Base-by-base conservation (phyloP, 2,113 vertebrate species). In the Nothobranchius kuhntae region DNA sequence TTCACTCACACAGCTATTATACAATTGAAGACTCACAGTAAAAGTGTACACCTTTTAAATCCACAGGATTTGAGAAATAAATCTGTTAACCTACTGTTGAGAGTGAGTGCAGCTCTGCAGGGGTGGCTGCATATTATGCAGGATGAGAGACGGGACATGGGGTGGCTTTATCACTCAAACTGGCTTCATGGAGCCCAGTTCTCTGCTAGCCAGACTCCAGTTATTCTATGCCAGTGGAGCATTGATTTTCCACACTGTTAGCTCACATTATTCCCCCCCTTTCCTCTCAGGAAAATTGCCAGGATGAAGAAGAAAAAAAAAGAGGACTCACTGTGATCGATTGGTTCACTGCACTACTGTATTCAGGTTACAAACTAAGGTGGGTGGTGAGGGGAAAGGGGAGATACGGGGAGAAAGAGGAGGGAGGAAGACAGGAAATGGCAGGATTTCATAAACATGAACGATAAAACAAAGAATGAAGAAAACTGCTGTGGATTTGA, bases 221-320 rank as follows among this genome's bases (percentile, higher is more conserved):
- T 89, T 90, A 88, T 89, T 89, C 87, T 88, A 82, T 85, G 90
- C 89, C 81, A 89, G 86, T 84, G 85, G 80, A 89, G 86, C 89
- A 91, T 90, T 91, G 89, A 90, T 91, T 90, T 89, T 90, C 89
- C 86, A 89, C 90, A 89, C 87, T 90, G 90, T 91, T 91, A 90
- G 89, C 89, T 89, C 90, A 89, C 89, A 91, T 91, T 90, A 90
- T 90, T 86, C 87, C 89, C 78, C 21, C 30, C 68, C 81, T 89
- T 89, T 89, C 88, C 85, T 90, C 84, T 78, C 84, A 86, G 83
- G 86, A 90, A 90, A 90, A 88, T 89, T 90, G 87, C 85, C 5
- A 53, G 78, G 81, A 85, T 86, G 71, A 78, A 30, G 21, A 21
- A 21, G 21, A 30, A 30, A 30, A 84, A 80, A 80, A 85, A 85